Percentiles rank a stretch among this genome's conserved stretches.
These are phyloP conservation scores for Scaptomyza cyrtandrae DNA, from an alignment of 2,888 invertebrate species.

Conservation along the genomic window DNA sequence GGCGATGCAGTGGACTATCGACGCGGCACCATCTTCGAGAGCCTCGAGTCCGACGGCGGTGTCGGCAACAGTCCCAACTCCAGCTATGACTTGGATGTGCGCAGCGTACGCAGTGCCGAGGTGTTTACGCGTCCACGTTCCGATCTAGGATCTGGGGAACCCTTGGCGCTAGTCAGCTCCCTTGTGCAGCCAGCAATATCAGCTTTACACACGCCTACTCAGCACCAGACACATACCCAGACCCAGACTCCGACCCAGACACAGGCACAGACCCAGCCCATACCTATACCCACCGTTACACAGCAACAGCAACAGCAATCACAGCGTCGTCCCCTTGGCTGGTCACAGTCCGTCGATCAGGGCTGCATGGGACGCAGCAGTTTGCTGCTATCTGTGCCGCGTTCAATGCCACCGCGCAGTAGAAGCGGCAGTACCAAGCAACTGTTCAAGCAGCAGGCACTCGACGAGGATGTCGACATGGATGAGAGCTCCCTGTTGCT, in stretches of 20 bases:
- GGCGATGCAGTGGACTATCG: slow-evolving; percentile 80
- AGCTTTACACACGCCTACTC: slow-evolving; percentile 5
- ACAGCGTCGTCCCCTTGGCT: slow-evolving; percentile 77
- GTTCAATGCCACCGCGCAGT: slow-evolving; percentile 84
- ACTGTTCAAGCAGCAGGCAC: slow-evolving; percentile 86
- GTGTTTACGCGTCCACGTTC: slow-evolving; percentile 55
- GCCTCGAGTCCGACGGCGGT: slow-evolving; percentile 77
- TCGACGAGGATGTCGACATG: slow-evolving; percentile 85
- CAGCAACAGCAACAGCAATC: slow-evolving; percentile 10
- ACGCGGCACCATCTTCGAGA: slow-evolving; percentile 84
- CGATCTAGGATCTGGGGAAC: slow-evolving; percentile 22
- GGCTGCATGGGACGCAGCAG: slow-evolving; percentile 73
- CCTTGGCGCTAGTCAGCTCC: slow-evolving; percentile 54
- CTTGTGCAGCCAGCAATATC: slow-evolving; percentile 41
- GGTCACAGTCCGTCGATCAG: slow-evolving; percentile 83
- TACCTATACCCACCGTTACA: slow-evolving; percentile 31
- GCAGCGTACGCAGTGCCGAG: slow-evolving; percentile 82
- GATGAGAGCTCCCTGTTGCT: slow-evolving; percentile 86
- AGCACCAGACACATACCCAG: background rate
- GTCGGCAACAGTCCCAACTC: slow-evolving; percentile 60
- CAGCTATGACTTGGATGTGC: slow-evolving; percentile 71
- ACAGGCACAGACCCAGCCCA: background rate
- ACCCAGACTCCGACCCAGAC: too few relatives aligned
- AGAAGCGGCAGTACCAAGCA: slow-evolving; percentile 86
- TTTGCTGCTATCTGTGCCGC: slow-evolving; percentile 82